phyloP scores from a whole-genome alignment of 1,140 invertebrate species.

The Ips nitidus region DNA sequence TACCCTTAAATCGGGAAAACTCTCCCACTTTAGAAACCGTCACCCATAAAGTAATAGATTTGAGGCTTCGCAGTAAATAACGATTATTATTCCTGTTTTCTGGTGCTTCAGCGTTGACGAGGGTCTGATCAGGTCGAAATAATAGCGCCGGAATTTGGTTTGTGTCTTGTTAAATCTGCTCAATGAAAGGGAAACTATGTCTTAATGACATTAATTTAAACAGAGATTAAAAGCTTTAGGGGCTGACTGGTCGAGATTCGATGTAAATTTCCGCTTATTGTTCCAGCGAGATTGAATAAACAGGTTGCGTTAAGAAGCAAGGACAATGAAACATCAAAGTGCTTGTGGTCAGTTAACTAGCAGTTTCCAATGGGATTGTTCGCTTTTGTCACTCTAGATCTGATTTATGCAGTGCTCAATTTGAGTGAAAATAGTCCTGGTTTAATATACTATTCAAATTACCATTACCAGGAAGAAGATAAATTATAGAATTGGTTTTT shows the following conservation, averaged over 20 bases:
- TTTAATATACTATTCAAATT: no score
- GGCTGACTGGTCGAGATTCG: background rate
- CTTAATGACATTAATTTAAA: constrained; percentile 19
- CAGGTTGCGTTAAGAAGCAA: no score
- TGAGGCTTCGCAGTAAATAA: background rate
- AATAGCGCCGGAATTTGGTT: constrained; percentile 22
- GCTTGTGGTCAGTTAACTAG: no score
- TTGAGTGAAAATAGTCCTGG: no score
- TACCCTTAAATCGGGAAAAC: background rate
- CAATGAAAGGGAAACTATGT: constrained; percentile 28
- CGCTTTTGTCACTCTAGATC: no score
- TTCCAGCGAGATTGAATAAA: no score
- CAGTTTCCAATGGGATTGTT: no score
- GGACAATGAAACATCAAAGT: no score
- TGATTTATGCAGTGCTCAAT: no score
- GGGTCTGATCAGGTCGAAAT: constrained; percentile 25
- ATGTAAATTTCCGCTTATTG: no score
- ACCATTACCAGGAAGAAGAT: no score
- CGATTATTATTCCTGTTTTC: constrained; percentile 17
- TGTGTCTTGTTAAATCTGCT: constrained; percentile 25
- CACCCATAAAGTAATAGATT: background rate
- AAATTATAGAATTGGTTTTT: no score
- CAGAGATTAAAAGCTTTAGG: background rate
- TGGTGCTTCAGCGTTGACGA: constrained; percentile 19
- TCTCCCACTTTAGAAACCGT: background rate